Evolutionary conservation across 2,888 invertebrate species (phyloP).

Genomic region (Helleia helle): DNA sequence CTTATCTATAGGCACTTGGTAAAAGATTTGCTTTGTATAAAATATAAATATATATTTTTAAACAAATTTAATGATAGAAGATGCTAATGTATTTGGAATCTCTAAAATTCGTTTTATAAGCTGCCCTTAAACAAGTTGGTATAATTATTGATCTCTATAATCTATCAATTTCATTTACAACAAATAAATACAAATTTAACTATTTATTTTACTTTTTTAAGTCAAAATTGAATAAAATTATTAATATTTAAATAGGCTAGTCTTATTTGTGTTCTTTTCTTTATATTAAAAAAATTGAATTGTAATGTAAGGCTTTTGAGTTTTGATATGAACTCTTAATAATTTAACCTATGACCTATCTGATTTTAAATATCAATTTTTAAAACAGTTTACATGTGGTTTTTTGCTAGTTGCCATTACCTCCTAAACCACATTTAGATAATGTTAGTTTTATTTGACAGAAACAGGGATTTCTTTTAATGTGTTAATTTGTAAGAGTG

Average conservation of each 20-base stretch:
- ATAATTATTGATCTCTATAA: not conserved
- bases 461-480: conserved; percentile 1
- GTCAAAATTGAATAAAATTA: not conserved
- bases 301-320: no score
- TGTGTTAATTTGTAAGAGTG: not conserved
- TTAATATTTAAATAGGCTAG: not conserved
- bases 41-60: not conserved
- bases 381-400: no score
- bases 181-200: not conserved
- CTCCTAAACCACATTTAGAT: not conserved
- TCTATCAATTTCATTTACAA: not conserved
- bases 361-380: no score
- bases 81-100: not conserved
- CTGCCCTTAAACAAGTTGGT: not conserved
- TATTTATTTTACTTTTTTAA: not conserved
- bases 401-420: not conserved
- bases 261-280: not conserved
- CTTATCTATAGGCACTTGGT: not conserved
- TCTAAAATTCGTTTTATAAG: not conserved
- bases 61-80: not conserved
- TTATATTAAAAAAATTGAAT: not conserved
- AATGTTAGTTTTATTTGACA: not conserved
- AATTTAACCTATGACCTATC: not conserved
- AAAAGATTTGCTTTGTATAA: not conserved
- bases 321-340: no score